phyloP scores from a whole-genome alignment of 2,888 invertebrate species.

The Dolichopus griseipennis region DNA sequence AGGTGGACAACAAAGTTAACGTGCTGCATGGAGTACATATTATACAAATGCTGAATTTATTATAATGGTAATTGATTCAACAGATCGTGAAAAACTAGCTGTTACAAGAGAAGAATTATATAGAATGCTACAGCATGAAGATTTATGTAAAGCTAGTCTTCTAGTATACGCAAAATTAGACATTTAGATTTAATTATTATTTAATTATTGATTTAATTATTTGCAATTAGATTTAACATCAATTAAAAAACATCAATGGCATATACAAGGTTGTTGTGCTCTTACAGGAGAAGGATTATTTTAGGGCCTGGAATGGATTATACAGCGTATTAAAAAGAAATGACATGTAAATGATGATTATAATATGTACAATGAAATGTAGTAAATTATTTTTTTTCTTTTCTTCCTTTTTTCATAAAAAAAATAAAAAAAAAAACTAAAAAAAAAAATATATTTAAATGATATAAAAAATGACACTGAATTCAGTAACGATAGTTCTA shows the following conservation, averaged over 20 bases:
- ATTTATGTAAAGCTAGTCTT: conserved; percentile 83
- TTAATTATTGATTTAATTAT: too few species aligned
- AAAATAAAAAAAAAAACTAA: background rate
- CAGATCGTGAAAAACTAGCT: conserved; percentile 81
- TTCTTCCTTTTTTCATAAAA: background rate
- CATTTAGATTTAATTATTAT: conserved; percentile 48
- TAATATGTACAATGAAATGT: conserved; percentile 27
- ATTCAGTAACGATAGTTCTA: background rate
- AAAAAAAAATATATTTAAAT: background rate
- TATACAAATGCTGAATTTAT: conserved; percentile 96
- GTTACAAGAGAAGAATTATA: conserved; percentile 89
- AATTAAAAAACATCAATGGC: conserved; percentile 96
- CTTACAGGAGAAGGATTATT: conserved; percentile 94
- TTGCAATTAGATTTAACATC: conserved; percentile 86
- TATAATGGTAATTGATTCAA: conserved; percentile 95
- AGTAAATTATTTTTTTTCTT: conserved; percentile 10
- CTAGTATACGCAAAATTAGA: conserved; percentile 95
- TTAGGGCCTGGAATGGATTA: conserved; percentile 88
- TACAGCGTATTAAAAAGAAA: conserved; percentile 81
- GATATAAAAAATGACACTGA: background rate
- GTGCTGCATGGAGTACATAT: conserved; percentile 98
- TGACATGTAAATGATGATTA: conserved; percentile 49
- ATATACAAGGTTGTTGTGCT: conserved; percentile 98
- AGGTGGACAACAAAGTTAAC: conserved; percentile 90
- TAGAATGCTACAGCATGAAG: conserved; percentile 89